Conservation (phyloP, 2,797 vertebrate species). For the Rhadinocentrus ornatus region DNA sequence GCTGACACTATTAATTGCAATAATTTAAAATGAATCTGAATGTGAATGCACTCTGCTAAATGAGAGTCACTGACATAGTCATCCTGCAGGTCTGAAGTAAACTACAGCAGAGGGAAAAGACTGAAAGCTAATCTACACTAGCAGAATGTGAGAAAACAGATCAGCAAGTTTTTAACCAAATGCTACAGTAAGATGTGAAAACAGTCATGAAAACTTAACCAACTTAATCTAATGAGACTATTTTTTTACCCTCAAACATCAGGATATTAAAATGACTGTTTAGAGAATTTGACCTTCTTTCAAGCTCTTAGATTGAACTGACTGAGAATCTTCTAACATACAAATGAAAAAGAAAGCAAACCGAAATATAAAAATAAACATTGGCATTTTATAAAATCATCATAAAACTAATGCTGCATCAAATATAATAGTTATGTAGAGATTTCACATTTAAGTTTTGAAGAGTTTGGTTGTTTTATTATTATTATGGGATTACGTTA, state of each 20-base stretch:
- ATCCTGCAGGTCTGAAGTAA: background rate
- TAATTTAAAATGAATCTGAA: background rate
- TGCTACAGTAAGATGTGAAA: background rate
- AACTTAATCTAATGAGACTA: background rate
- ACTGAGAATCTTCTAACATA: too few relatives aligned
- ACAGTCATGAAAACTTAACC: background rate
- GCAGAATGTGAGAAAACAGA: background rate
- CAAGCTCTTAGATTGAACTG: too few relatives aligned
- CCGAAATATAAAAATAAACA: too few relatives aligned
- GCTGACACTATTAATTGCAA: background rate
- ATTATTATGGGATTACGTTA: background rate
- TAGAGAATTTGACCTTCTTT: too few relatives aligned
- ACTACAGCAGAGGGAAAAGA: background rate
- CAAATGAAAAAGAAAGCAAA: too few relatives aligned
- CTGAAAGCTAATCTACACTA: constrained; percentile 23
- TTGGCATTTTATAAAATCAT: too few relatives aligned
- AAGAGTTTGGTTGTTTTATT: background rate
- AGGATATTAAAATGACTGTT: too few relatives aligned
- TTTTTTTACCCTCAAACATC: background rate
- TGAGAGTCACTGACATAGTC: constrained; percentile 10
- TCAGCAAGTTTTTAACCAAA: background rate
- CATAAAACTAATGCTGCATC: background rate
- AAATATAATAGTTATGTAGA: background rate
- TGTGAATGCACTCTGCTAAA: background rate
- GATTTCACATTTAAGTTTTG: background rate